These are phyloP conservation scores for Oxyteleia sp. DNA, from an alignment of 2,888 invertebrate genomes.

Conservation along the genomic window DNA sequence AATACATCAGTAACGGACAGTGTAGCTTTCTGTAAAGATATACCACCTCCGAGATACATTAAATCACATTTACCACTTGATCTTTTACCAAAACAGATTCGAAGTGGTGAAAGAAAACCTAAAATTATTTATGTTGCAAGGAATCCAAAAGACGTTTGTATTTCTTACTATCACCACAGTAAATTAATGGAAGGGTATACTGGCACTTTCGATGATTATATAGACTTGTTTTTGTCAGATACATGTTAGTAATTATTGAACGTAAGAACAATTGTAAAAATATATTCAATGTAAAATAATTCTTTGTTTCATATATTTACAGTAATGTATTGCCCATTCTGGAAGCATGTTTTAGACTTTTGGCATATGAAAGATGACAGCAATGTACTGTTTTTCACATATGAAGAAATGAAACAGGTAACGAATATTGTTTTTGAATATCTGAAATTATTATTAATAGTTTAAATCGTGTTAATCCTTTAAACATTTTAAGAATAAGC, in stretches of 20 bases:
- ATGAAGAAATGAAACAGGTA: conserved; percentile 83
- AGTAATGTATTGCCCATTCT: conserved; percentile 79
- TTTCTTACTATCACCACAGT: conserved; percentile 96
- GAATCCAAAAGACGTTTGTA: conserved; percentile 96
- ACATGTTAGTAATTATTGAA: conserved; percentile 88
- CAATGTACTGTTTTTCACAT: conserved; percentile 81
- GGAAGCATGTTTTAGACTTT: conserved; percentile 80
- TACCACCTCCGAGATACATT: conserved; percentile 89
- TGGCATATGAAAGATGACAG: conserved; percentile 76
- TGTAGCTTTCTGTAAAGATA: conserved; percentile 84
- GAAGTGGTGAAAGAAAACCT: conserved; percentile 85
- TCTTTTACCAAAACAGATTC: conserved; percentile 89
- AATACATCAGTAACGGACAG: conserved; percentile 76
- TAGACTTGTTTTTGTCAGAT: conserved; percentile 91
- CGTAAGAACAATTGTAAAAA: not conserved
- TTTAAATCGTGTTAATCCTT: too few species aligned
- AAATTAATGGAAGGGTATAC: conserved; percentile 90
- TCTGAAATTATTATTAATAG: too few species aligned
- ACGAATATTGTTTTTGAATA: too few species aligned
- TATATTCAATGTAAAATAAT: conserved; percentile 17
- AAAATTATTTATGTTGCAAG: conserved; percentile 95
- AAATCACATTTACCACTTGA: conserved; percentile 91
- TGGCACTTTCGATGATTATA: conserved; percentile 92
- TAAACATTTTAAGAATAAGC: too few species aligned
- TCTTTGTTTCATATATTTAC: conserved; percentile 56